Evolutionary conservation across 2,113 vertebrate species (phyloP), one percentile per base, ranked within the genome.

Genomic region (Trematomus loennbergii): DNA sequence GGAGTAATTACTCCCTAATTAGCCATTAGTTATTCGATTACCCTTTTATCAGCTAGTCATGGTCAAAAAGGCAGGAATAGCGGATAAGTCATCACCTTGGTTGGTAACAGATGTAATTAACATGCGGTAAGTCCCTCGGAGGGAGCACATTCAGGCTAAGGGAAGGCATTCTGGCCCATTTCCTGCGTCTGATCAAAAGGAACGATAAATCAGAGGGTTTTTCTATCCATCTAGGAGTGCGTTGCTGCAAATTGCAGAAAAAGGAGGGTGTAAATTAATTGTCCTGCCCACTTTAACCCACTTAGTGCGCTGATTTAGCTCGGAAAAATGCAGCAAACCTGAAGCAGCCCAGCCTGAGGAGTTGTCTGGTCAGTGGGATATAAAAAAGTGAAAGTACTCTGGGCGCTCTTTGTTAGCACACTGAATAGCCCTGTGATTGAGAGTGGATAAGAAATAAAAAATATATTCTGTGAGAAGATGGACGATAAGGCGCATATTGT

Each of bases 21-120:
- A 95, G 64, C 92, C 90, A 94, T 94, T 93, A 95, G 93, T 95
- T 95, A 95, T 95, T 93, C 86, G 91, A 96, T 95, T 95, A 95
- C 84, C 92, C 91, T 86, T 94, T 94, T 92, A 93, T 95, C 94
- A 94, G 91, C 93, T 94, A 92, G 94, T 94, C 93, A 94, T 92
- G 89, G 93, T 91, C 91, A 93, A 91, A 40, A 93, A 92, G 89
- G 90, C 90, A 91, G 88, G 88, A 92, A 92, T 85, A 89, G 90
- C 20, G 76, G 88, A 88, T 83, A 91, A 92, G 89, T 91, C 93
- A 89, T 94, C 94, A 93, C 90, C 93, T 93, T 86, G 89, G 85
- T 91, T 83, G 90, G 87, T 87, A 90, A 79, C 81, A 88, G 83
- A 89, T 91, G 86, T 92, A 92, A 95, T 95, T 92, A 91, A 88